Base-by-base conservation (phyloP, 2,888 invertebrate species). In the Flexamia atlantica region DNA sequence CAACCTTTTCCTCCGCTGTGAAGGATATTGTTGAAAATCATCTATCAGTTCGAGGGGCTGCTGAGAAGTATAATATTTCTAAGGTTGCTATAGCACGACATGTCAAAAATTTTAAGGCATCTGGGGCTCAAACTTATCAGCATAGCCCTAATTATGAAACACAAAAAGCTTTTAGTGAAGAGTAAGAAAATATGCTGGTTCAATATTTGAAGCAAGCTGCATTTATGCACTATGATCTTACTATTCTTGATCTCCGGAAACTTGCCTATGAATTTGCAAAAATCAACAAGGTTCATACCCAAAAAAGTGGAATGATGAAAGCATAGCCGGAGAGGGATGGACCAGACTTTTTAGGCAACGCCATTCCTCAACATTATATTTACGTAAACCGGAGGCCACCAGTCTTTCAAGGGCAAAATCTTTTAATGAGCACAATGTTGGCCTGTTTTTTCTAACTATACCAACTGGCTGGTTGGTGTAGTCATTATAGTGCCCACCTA, bases 181-280 rank as follows among this genome's bases (percentile, higher is more conserved):
- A 20, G 25, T 79, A 83, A 12, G 83, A 83, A 76, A 57, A 20
- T 70, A 23, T 83, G 57, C 60, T 80, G 14, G 83, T 82, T 40
- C 64, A 85, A 82, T 86, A 85, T 79, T 46, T 86, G 40, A 80
- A 84, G 81, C 85, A 83, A 81, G 57, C 68, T 82, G 70, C 80
- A 40, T 80, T 60, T 42, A 76, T 86, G 64, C 83, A 85, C 36
- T 85, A 84, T 76, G 85, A 85, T 40, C 81, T 85, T 17, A 84
- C 84, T 36, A 70, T 83, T 68, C 83, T 72, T 53, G 84, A 81
- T 42, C 70, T 86, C 70, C 50, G 83, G 60, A 85, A 74, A 72
- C 84, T 85, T 57, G 86, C 85, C 50, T 87, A 83, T 81, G 83
- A 86, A 74, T 85, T 85, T 84, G 87, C 85, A 53, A 53, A 68